Base-by-base conservation (phyloP, 2,888 invertebrate genomes). In the Caenorhabditis zanzibari region DNA sequence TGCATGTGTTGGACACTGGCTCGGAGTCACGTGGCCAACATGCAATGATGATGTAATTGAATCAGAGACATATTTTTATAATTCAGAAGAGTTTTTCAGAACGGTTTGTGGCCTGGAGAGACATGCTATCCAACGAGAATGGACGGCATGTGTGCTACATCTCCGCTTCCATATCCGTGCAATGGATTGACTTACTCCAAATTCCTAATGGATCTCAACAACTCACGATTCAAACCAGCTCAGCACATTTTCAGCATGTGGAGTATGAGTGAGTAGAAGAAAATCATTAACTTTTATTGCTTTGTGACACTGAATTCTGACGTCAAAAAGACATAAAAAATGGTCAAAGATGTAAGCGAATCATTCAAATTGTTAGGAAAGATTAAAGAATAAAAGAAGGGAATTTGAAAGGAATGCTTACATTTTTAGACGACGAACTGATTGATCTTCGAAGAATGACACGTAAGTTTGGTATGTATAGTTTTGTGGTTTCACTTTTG, bases 91-190 rank as follows among this genome's bases (percentile, higher is more conserved):
- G 6, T 38, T n/a, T 58, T 66, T 69, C 72, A 88, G 84, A 87
- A 87, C 47, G 89, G 89, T 6, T 82, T 89, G 61, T 88, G 82
- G 83, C 88, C 88, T 10, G 88, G 88, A 22, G 82, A 82, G 59
- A 47, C 54, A 28, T 76, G 75, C 41, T 54, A 56, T 12, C 82
- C 74, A 12, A 66, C 24, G 7, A 68, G 80, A 52, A 58, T 72
- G 22, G 59, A 80, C 41, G 72, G 84, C 14, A 32, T 73, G 38
- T 87, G 87, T 61, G 82, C 76, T 19, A 47, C 52, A 19, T 73
- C 69, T 22, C 82, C 81, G 14, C 64, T 85, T 4, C 66, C 75
- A 3, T 69, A 64, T 6, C 79, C 85, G 14, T 86, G 86, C 54
- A 80, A 82, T 22, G 75, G 68, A 24, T 49, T 81, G 47, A 73